A percentile compares a stretch with the other conserved stretches of the same genome.
These are phyloP conservation scores for Matsumyia berberina DNA, from an alignment of 2,888 invertebrate genomes.

Conservation along the genomic window DNA sequence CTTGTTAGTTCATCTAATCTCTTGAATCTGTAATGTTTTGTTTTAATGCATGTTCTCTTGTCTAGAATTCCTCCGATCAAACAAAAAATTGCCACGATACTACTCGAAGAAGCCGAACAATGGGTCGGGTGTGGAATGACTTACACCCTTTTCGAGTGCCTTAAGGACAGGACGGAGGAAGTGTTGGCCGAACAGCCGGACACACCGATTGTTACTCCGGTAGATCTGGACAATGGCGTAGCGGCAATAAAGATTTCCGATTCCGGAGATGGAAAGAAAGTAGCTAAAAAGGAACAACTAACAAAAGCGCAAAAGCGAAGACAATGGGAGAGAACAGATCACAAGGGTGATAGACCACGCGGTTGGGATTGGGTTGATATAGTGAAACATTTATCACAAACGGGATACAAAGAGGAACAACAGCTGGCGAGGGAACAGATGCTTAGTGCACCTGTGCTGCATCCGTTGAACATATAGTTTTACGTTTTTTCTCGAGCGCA, in stretches of 20 bases:
- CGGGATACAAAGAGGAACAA: slow-evolving; percentile 83
- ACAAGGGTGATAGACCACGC: slow-evolving; percentile 92
- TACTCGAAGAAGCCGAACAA: slow-evolving; percentile 90
- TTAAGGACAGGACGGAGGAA: slow-evolving; percentile 92
- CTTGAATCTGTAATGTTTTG: not conserved
- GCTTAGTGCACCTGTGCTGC: slow-evolving; percentile 73
- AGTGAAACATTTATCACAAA: slow-evolving; percentile 97
- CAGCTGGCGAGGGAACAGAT: slow-evolving; percentile 48
- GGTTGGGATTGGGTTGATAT: slow-evolving; percentile 98
- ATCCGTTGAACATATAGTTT: slow-evolving; percentile 79
- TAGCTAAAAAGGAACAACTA: slow-evolving; percentile 91
- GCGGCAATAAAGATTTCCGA: slow-evolving; percentile 82
- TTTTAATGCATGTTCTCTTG: slow-evolving; percentile 12
- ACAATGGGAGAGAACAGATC: slow-evolving; percentile 93
- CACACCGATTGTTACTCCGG: slow-evolving; percentile 70
- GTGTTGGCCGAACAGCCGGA: slow-evolving; percentile 90
- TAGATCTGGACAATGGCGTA: slow-evolving; percentile 80
- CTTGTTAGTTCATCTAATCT: slow-evolving; percentile 88
- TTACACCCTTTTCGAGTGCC: slow-evolving; percentile 95
- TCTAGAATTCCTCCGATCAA: slow-evolving; percentile 89
- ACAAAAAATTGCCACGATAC: slow-evolving; percentile 87
- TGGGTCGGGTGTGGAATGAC: slow-evolving; percentile 97
- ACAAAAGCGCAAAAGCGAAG: slow-evolving; percentile 96
- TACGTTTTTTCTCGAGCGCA: not conserved
- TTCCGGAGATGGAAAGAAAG: slow-evolving; percentile 85